Conservation (phyloP, 1,140 invertebrate genomes). For the Intoshia linei region DNA sequence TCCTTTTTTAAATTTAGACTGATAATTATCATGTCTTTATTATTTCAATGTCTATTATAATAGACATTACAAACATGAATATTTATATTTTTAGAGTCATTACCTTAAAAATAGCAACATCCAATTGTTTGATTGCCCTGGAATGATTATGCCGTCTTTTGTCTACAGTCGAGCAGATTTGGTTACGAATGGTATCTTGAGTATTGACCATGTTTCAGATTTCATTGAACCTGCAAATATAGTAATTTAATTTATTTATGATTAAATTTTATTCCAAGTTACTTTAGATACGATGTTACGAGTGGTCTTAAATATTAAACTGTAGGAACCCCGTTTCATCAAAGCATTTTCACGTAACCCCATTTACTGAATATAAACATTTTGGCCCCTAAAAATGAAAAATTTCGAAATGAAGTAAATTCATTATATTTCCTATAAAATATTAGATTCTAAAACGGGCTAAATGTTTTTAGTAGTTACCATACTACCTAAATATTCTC, state of each 20-base stretch:
- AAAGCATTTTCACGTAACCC: no score
- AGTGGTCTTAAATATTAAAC: background rate
- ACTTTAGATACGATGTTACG: background rate
- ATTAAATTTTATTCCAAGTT: background rate
- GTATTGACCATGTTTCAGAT: constrained; percentile 68
- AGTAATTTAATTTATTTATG: constrained; percentile 23
- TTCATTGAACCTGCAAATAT: constrained; percentile 37
- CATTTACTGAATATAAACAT: no score
- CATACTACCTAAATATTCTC: no score
- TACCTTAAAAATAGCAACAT: no score
- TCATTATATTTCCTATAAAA: no score
- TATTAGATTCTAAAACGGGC: no score
- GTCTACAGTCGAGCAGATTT: constrained; percentile 63
- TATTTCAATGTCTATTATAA: background rate
- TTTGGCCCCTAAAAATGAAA: no score
- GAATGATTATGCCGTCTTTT: constrained; percentile 80
- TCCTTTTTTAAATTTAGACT: no score
- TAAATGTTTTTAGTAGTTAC: no score
- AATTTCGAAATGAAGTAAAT: no score
- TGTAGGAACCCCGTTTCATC: no score
- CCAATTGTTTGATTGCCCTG: constrained; percentile 90
- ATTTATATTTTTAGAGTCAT: constrained; percentile 4
- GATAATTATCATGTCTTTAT: background rate
- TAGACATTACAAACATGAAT: constrained; percentile 4
- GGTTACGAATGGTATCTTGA: constrained; percentile 65